phyloP scores from a whole-genome alignment of 2,888 invertebrate genomes.

The Drosophila macrospina region DNA sequence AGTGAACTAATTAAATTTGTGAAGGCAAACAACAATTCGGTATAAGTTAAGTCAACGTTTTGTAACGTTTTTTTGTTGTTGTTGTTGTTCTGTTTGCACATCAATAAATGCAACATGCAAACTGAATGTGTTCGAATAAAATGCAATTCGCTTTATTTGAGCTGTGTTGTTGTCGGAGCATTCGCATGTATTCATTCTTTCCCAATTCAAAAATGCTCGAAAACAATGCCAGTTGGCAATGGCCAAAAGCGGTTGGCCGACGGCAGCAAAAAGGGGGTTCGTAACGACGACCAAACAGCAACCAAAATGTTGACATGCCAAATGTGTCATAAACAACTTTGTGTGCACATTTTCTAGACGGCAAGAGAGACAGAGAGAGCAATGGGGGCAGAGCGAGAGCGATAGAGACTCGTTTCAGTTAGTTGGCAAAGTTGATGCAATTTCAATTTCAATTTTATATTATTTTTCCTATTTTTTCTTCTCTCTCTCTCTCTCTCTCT shows the following conservation, averaged over 20 bases:
- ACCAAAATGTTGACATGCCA: conserved; percentile 63
- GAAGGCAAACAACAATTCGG: conserved; percentile 21
- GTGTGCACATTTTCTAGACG: conserved; percentile 35
- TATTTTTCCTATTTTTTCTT: neutral
- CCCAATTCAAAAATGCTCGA: conserved; percentile 35
- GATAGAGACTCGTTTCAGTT: conserved; percentile 6
- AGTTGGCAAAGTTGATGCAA: conserved; percentile 51
- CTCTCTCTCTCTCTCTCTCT: conserved; percentile 2
- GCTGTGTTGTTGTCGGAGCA: neutral
- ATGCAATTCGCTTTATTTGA: conserved; percentile 30
- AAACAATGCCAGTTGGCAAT: conserved; percentile 48
- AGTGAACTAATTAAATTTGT: conserved; percentile 34
- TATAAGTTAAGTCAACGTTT: conserved; percentile 23
- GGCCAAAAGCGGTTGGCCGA: conserved; percentile 10
- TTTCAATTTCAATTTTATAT: conserved; percentile 51
- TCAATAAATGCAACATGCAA: conserved; percentile 56
- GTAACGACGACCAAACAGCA: conserved; percentile 31
- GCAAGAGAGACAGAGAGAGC: conserved; percentile 9
- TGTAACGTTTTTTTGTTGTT: conserved; percentile 1
- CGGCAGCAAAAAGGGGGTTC: neutral
- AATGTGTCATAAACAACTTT: conserved; percentile 65
- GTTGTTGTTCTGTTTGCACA: conserved; percentile 38
- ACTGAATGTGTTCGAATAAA: conserved; percentile 37
- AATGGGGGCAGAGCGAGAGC: neutral
- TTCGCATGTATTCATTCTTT: conserved; percentile 14